Conservation (phyloP, 2,888 invertebrate species). For the Cyclophora punctaria region DNA sequence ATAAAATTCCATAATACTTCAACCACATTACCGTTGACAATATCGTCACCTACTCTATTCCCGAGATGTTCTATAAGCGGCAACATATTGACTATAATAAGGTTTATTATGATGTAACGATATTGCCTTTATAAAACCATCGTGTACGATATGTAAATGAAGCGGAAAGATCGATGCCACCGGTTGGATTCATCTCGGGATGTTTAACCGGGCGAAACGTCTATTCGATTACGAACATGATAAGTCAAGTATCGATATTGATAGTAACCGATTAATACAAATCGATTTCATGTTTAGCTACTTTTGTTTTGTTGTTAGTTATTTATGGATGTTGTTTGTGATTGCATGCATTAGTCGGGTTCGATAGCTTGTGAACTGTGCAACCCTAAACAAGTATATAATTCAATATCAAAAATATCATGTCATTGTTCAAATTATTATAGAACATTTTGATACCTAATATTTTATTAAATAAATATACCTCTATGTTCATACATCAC, state of each 20-base stretch:
- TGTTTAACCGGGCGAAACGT: conserved; percentile 9
- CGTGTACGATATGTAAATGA: conserved; percentile 43
- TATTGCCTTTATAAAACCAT: conserved; percentile 20
- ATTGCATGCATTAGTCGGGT: no score
- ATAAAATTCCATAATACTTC: no score
- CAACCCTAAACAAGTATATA: no score
- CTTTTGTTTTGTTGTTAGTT: conserved; percentile 3
- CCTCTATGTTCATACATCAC: no score
- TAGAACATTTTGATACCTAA: no score
- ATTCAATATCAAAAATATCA: no score
- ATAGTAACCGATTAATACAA: conserved; percentile 8
- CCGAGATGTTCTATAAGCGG: conserved; percentile 3
- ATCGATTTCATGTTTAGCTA: conserved; percentile 10
- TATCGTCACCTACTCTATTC: not conserved
- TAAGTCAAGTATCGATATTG: conserved; percentile 13
- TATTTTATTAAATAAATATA: no score
- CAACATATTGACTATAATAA: conserved; percentile 12
- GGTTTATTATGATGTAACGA: conserved; percentile 31
- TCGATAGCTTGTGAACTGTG: no score
- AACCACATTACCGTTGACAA: not conserved
- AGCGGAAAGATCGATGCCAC: conserved; percentile 25
- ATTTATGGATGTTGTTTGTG: no score
- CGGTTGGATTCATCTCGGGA: conserved; percentile 3
- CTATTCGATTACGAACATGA: conserved; percentile 13
- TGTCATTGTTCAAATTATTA: no score